These are phyloP conservation scores for Alosa sapidissima DNA, from an alignment of 2,797 vertebrate genomes.

Conservation along the genomic window DNA sequence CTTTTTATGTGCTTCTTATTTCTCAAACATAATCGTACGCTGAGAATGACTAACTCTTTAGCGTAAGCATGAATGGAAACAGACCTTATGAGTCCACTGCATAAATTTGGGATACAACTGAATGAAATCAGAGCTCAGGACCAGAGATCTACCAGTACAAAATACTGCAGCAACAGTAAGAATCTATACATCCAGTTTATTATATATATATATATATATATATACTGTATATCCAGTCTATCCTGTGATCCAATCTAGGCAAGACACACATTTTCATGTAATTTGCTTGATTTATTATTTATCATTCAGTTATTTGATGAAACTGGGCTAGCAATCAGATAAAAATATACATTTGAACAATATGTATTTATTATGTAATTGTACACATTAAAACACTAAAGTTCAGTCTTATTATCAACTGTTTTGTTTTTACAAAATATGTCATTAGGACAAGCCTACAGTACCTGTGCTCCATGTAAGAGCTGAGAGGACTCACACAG, in stretches of 20 bases:
- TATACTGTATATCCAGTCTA: too few species aligned
- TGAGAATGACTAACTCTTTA: not conserved
- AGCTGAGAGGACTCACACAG: constrained; percentile 88
- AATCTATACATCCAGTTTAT: too few species aligned
- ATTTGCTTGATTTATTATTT: not conserved
- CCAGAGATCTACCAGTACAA: not conserved
- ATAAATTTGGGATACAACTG: not conserved
- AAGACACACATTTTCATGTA: not conserved
- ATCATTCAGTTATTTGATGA: not conserved
- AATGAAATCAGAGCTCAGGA: not conserved
- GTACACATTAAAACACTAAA: not conserved
- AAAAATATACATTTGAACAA: not conserved
- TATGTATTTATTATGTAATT: too few species aligned
- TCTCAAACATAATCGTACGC: too few species aligned
- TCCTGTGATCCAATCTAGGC: not conserved
- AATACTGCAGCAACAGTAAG: not conserved
- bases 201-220: too few species aligned
- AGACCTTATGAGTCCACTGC: not conserved
- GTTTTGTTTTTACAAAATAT: too few species aligned
- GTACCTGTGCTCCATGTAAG: constrained; percentile 90
- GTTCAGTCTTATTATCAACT: too few species aligned
- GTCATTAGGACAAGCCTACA: constrained; percentile 51
- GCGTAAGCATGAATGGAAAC: not conserved
- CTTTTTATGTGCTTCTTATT: too few species aligned
- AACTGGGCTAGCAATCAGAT: not conserved